Evolutionary conservation across 1,140 invertebrate genomes (phyloP).

Genomic region (Brachionus sp.): DNA sequence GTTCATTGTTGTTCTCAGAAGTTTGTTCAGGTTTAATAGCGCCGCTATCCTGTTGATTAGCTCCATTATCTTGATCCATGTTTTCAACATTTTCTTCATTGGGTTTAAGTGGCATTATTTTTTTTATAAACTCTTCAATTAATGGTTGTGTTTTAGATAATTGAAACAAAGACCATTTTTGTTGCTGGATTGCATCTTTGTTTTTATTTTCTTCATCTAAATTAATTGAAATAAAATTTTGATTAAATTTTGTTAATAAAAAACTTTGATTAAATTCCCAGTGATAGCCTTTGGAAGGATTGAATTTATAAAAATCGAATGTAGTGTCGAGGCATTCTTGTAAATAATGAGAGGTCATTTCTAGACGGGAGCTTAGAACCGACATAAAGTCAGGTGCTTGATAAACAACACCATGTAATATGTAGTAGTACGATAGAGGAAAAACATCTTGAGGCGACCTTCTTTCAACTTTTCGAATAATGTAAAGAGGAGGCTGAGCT

Average conservation of each 20-base stretch:
- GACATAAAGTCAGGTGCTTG: conserved; percentile 43
- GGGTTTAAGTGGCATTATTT: neutral
- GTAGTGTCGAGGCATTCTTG: conserved; percentile 25
- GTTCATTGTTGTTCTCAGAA: neutral
- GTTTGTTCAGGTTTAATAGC: neutral
- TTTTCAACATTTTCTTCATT: conserved; percentile 24
- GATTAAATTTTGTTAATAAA: neutral
- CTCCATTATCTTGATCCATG: conserved; percentile 17
- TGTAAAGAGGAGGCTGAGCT: conserved; percentile 25
- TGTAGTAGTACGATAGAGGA: conserved; percentile 38
- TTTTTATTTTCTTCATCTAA: conserved; percentile 39
- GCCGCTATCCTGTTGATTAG: neutral
- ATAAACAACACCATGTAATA: conserved; percentile 33
- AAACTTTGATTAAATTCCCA: conserved; percentile 45
- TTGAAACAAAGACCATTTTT: conserved; percentile 26
- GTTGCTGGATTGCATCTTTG: conserved; percentile 13
- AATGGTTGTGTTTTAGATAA: neutral
- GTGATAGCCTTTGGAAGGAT: conserved; percentile 37
- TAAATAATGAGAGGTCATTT: conserved; percentile 42
- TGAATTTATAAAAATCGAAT: conserved; percentile 17
- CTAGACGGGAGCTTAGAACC: conserved; percentile 26
- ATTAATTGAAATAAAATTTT: neutral
- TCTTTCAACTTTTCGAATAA: conserved; percentile 29
- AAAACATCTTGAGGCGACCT: conserved; percentile 11
- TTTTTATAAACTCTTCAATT: neutral